A percentile compares a stretch with the other conserved stretches of the same genome.
These are phyloP conservation scores for Aeoliscus strigatus DNA, from an alignment of 2,797 vertebrate species.

Conservation along the genomic window DNA sequence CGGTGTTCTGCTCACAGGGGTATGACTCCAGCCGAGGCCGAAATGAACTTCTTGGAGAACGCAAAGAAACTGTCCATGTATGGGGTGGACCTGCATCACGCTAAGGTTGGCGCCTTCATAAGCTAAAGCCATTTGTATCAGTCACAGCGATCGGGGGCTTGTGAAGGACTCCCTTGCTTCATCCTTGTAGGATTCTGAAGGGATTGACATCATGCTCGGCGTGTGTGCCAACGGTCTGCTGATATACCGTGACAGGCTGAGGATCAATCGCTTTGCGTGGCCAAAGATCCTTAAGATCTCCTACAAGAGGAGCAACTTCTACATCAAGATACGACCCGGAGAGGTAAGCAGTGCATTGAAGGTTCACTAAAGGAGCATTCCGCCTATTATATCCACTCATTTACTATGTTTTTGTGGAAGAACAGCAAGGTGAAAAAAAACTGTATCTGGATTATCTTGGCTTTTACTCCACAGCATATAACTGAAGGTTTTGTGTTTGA, in stretches of 20 bases:
- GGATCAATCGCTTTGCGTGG: slow-evolving; percentile 99
- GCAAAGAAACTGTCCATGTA: slow-evolving; percentile 99
- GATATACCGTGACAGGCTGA: slow-evolving; percentile 95
- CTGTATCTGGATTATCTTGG: no score
- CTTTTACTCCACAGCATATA: no score
- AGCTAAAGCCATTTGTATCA: not conserved
- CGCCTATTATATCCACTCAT: no score
- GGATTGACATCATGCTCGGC: slow-evolving; percentile 97
- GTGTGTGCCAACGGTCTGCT: slow-evolving; percentile 96
- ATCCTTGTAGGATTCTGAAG: slow-evolving; percentile 88
- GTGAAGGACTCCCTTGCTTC: not conserved
- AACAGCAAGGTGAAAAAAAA: no score
- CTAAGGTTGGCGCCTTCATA: slow-evolving; percentile 79
- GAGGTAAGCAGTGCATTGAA: slow-evolving; percentile 74
- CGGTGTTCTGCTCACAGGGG: slow-evolving; percentile 78
- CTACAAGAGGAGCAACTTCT: slow-evolving; percentile 98
- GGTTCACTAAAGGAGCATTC: not conserved
- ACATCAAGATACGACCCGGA: slow-evolving; percentile 97
- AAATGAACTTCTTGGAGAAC: slow-evolving; percentile 97
- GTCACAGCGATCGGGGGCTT: no score
- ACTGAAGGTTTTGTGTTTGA: no score
- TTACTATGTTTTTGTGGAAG: no score
- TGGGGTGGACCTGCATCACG: slow-evolving; percentile 94
- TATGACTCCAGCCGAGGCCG: slow-evolving; percentile 96
- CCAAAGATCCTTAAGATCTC: slow-evolving; percentile 99